Evolutionary conservation across 2,113 vertebrate genomes (phyloP).

Genomic region (Crotalus helleri): DNA sequence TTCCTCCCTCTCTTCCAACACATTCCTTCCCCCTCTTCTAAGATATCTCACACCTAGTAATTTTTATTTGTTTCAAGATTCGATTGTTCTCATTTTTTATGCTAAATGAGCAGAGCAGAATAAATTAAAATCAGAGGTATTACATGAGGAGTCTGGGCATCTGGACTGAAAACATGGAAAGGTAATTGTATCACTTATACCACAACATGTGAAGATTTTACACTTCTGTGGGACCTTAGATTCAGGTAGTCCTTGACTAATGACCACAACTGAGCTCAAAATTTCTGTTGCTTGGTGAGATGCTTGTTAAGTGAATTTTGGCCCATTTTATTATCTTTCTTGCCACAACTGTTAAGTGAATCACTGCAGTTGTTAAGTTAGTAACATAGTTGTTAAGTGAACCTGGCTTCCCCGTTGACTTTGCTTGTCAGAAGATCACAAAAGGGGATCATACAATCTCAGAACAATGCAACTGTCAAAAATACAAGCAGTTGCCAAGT

Average conservation of each 20-base stretch:
- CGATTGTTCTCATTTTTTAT: background rate
- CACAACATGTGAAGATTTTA: background rate
- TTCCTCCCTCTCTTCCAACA: background rate
- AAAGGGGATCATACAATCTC: background rate
- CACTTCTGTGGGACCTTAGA: background rate
- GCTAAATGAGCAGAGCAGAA: background rate
- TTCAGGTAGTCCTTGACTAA: background rate
- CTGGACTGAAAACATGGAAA: background rate
- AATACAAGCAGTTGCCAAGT: background rate
- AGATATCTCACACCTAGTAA: background rate
- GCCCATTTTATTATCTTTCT: background rate
- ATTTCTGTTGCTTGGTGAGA: background rate
- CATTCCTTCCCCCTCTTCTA: background rate
- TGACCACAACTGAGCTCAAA: background rate
- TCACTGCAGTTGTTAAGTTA: background rate
- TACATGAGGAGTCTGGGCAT: background rate
- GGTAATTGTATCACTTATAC: background rate
- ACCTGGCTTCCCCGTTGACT: background rate
- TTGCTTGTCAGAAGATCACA: background rate
- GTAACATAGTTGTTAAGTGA: background rate
- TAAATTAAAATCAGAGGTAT: background rate
- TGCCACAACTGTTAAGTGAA: background rate
- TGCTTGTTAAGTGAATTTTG: background rate
- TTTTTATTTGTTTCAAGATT: background rate
- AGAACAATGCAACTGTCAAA: background rate